phyloP scores from a whole-genome alignment of 1,140 invertebrate genomes.

The Caenorhabditis elegans region DNA sequence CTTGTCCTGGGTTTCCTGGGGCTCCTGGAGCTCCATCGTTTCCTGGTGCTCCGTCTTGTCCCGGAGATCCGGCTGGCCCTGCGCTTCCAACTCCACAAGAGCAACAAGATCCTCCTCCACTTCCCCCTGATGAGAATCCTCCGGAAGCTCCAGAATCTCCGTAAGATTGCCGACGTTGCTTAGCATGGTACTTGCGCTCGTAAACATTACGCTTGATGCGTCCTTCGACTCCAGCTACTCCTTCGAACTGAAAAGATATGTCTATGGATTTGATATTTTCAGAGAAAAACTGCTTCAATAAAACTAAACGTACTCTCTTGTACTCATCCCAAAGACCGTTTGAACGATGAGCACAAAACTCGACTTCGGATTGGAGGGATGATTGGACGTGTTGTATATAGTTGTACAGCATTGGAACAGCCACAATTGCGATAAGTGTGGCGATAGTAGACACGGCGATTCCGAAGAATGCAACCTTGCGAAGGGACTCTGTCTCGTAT shows the following conservation, averaged over 20 bases:
- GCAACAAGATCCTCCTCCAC: conserved; percentile 40
- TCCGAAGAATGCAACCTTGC: conserved; percentile 50
- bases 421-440: conserved; percentile 46
- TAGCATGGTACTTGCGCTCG: neutral
- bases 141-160: neutral
- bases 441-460: conserved; percentile 46
- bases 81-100: conserved; percentile 43
- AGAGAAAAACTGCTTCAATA: neutral
- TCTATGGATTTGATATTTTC: neutral
- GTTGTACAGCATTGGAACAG: conserved; percentile 51
- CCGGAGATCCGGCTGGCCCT: conserved; percentile 42
- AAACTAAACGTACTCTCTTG: conserved; percentile 19
- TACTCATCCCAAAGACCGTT: conserved; percentile 46
- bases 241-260: conserved; percentile 21
- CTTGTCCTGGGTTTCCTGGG: conserved; percentile 30
- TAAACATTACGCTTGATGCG: conserved; percentile 34
- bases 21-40: conserved; percentile 40
- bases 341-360: conserved; percentile 43
- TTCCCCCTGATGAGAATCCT: neutral
- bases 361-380: conserved; percentile 44
- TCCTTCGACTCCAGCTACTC: conserved; percentile 4
- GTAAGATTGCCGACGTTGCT: neutral
- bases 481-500: conserved; percentile 39
- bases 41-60: conserved; percentile 41
- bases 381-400: conserved; percentile 52